Evolutionary conservation across 2,888 invertebrate genomes (phyloP), one percentile per base, ranked within the genome.

Genomic region (Latheticus oryzae): DNA sequence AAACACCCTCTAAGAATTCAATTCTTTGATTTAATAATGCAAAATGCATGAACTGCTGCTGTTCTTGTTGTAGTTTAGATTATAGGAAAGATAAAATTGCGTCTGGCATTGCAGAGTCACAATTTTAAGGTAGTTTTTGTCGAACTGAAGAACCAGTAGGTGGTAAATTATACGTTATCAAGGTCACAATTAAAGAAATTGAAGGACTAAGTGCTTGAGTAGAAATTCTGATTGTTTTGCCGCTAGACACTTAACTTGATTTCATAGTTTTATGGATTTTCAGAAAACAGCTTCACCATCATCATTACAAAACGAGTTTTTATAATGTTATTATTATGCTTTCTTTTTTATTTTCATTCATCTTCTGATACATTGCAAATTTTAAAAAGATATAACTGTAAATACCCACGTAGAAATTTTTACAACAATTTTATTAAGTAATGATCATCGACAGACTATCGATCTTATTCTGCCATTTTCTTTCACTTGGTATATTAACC

Each of bases 71-170:
- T n/a, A n/a, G n/a, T n/a, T n/a, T n/a, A n/a, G n/a, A n/a, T n/a
- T n/a, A n/a, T n/a, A n/a, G n/a, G n/a, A n/a, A n/a, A n/a, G n/a
- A n/a, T n/a, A n/a, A n/a, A n/a, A n/a, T n/a, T n/a, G n/a, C n/a
- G n/a, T n/a, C n/a, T n/a, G n/a, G n/a, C n/a, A n/a, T n/a, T n/a
- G 40, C 40, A 40, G 24, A 40, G 23, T 40, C 40, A 40, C 24
- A 24, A 24, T 40, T 40, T 24, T 40, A 40, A 40, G 24, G 13
- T 24, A 24, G n/a, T 40, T 40, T 40, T 40, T 40, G 24, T 40
- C 5, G 40, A 13, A 23, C 24, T 7, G 23, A 12, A 40, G 24
- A 40, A 40, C 40, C 40, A 24, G 40, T 40, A 40, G 12, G 24
- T 40, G 11, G 19, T 40, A 40, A 40, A 40, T 40, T 40, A 40